These are phyloP conservation scores for Nilaparvata lugens DNA, from an alignment of 1,140 invertebrate genomes.

Conservation along the genomic window DNA sequence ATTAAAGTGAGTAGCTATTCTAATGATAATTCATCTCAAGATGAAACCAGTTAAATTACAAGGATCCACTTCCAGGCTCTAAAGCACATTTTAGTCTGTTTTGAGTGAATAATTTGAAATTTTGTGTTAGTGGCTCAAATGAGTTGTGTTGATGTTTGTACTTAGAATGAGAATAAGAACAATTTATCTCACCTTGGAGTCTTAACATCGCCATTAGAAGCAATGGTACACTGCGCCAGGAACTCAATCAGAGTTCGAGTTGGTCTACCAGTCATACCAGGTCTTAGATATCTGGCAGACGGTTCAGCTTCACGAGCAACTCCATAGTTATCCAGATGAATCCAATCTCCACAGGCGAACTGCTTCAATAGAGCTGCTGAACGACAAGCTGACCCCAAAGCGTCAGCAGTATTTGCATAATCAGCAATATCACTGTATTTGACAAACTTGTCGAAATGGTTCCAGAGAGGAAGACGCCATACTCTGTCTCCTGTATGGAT, in stretches of 20 bases:
- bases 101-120: too few relatives aligned
- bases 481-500: conserved; percentile 50
- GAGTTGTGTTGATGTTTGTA: too few relatives aligned
- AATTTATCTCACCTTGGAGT: too few relatives aligned
- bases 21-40: too few relatives aligned
- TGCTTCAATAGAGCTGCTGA: conserved; percentile 49
- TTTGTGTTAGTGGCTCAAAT: too few relatives aligned
- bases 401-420: conserved; percentile 7
- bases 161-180: too few relatives aligned
- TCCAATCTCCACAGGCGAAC: conserved; percentile 45
- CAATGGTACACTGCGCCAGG: conserved; percentile 19
- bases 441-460: conserved; percentile 35
- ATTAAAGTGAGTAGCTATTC: too few relatives aligned
- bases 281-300: conserved; percentile 28
- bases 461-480: conserved; percentile 55
- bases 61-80: too few relatives aligned
- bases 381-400: conserved; percentile 36
- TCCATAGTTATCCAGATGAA: conserved; percentile 49
- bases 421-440: background rate
- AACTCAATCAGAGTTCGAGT: conserved; percentile 26
- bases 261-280: conserved; percentile 24
- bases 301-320: conserved; percentile 35
- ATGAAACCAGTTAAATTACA: too few relatives aligned
- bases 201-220: too few relatives aligned
- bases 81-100: too few relatives aligned